Evolutionary conservation across 2,888 invertebrate genomes (phyloP), one percentile per base, ranked within the genome.

Genomic region (Monoplex corrugatus): DNA sequence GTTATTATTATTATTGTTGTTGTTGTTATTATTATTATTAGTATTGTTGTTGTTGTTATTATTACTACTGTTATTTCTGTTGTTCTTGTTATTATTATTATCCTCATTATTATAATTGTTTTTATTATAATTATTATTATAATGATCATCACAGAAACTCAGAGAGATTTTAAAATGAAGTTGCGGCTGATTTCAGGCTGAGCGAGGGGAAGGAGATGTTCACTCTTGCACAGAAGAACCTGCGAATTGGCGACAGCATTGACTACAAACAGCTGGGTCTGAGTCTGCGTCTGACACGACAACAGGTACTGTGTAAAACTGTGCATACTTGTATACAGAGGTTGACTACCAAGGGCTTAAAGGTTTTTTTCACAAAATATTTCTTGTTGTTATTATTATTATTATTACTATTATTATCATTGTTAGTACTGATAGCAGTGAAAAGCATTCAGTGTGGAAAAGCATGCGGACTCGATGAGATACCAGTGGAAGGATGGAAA

Each of bases 221-320:
- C 57, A 8, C 44, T 38, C 28, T 72, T 28, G 86, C 89, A 10
- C 38, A 82, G 32, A 43, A 83, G 57, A 86, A 88, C 43, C 45
- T 90, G 75, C 44, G 90, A 28, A 89, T 72, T 45, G 19, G 84
- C 44, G 82, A 85, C 38, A 57, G 86, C n/a, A 90, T 90, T 28
- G 89, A 89, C 78, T 90, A 90, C 85, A 75, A 86, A 57, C 90
- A 90, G 82, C 89, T 90, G 23, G 90, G 90, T 8, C 63, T 90
- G 32, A 72, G 82, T 13, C 35, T 89, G 43, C 82, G 44, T 32
- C 86, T 90, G 16, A 88, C 80, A 13, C 23, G 68, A 23, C 40
- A 80, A 38, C 89, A 90, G 90, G 90, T 89, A 57, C 44, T 0
- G 28, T 0, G 5, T 32, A 28, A 0, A 83, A n/a, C 5, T 23